Conservation (phyloP, 92 coral and sea anemone species). For the Siderastrea siderea region DNA sequence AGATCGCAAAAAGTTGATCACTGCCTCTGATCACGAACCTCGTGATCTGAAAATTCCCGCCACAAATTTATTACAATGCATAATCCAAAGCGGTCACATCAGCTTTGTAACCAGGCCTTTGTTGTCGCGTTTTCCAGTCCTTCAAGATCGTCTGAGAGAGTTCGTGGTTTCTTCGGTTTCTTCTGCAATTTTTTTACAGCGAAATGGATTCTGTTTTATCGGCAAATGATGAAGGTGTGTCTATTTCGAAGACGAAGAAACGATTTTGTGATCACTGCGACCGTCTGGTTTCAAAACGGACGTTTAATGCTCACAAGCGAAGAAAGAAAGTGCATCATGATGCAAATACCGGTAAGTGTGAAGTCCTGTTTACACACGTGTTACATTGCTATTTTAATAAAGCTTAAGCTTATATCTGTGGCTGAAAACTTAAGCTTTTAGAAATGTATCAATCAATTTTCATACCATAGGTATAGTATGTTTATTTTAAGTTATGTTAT, state of each 20-base stretch:
- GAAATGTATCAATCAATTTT: too few relatives aligned
- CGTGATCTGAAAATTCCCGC: slow-evolving; percentile 7
- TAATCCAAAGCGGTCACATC: slow-evolving; percentile 5
- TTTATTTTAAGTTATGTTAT: too few relatives aligned
- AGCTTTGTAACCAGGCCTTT: slow-evolving; percentile 26
- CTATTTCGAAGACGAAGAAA: not conserved
- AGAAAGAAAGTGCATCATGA: not conserved
- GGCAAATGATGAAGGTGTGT: not conserved
- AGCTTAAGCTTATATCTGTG: not conserved
- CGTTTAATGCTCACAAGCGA: not conserved
- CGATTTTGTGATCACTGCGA: slow-evolving; percentile 24
- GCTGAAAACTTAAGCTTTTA: not conserved
- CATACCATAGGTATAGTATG: too few relatives aligned
- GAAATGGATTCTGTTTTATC: not conserved
- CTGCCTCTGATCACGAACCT: not conserved
- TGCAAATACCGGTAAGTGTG: too few relatives aligned
- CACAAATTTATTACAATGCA: not conserved
- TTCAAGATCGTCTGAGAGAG: too few relatives aligned
- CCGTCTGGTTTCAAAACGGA: slow-evolving; percentile 19
- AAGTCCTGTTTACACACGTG: too few relatives aligned
- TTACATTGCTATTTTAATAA: too few relatives aligned
- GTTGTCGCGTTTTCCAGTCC: not conserved
- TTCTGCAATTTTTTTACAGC: not conserved
- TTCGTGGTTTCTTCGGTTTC: not conserved
- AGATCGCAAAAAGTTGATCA: too few relatives aligned